Base-by-base conservation (phyloP, 2,888 invertebrate genomes). In the Eristalinus sepulchralis region DNA sequence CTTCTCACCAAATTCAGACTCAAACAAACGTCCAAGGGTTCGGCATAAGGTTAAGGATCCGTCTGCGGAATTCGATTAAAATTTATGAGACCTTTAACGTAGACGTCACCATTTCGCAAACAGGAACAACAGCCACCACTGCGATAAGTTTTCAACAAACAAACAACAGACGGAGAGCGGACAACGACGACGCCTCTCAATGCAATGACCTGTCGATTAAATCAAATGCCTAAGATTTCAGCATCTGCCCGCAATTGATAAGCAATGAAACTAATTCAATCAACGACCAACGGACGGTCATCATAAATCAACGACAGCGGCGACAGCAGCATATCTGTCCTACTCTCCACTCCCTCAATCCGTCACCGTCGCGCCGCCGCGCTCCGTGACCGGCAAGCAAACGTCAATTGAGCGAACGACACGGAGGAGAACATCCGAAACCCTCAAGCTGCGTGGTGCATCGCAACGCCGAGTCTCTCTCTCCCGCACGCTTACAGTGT, bases 371-470 rank as follows among this genome's bases (percentile, higher is more conserved):
- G 27, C 27, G 27, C 27, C 27, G 27, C 27, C 5, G 27, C 5
- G 27, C 27, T 2, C 60, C 86, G 86, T 86, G 86, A 86, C 57
- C 73, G 73, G 86, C 78, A 82, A 86, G 66, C 86, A 73, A 82
- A 81, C 76, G 47, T 59, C 76, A 76, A 75, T 75, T 73, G 27
- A 64, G 13, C 22, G 24, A 11, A 62, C 31, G 27, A 47, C 10
- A 20, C 27, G 5, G 27, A 27, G 27, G 27, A 5, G 33, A 57
- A 17, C 20, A 67, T 60, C 72, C 24, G 27, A 60, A 59, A 22
- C 31, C 36, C 53, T 36, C 34, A 53, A 27, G 24, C 71, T 55
- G 63, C 55, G 60, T 53, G 63, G 4, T n/a, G 39, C 39, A 39
- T 55, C 73, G 59, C 63, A 63, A 34, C 22, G 33, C 39, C 60